phyloP scores from a whole-genome alignment of 2,888 invertebrate genomes.

The Dendrolimus houi region DNA sequence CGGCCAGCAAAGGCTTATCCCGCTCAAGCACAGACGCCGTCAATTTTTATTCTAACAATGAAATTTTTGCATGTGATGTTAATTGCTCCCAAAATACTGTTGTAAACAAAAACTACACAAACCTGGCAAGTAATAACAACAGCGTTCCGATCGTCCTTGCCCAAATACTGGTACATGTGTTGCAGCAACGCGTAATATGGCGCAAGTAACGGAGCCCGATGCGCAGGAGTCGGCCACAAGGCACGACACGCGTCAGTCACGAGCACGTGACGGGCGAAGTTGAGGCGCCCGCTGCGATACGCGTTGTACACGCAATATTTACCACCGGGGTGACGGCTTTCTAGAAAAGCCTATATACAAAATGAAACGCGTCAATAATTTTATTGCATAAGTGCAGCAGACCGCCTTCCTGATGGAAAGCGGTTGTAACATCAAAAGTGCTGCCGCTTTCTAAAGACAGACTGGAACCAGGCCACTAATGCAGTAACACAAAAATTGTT shows the following conservation, averaged over 20 bases:
- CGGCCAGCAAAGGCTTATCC: too few relatives aligned
- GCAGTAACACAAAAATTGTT: too few relatives aligned
- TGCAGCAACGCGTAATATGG: slow-evolving; percentile 89
- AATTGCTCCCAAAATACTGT: too few relatives aligned
- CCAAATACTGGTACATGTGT: slow-evolving; percentile 91
- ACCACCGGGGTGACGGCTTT: slow-evolving; percentile 84
- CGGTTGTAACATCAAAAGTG: too few relatives aligned
- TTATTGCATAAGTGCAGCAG: too few relatives aligned
- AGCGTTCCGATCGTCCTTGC: slow-evolving; percentile 87
- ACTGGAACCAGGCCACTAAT: too few relatives aligned
- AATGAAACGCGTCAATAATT: background rate
- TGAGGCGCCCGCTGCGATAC: slow-evolving; percentile 69
- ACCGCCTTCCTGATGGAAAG: too few relatives aligned
- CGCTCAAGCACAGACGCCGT: too few relatives aligned
- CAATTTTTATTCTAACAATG: too few relatives aligned
- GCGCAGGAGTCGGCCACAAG: slow-evolving; percentile 79
- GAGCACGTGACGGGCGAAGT: slow-evolving; percentile 74
- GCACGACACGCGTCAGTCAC: slow-evolving; percentile 75
- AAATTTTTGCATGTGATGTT: too few relatives aligned
- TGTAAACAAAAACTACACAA: slow-evolving; percentile 23
- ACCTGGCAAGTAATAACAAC: slow-evolving; percentile 90
- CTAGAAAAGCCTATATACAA: slow-evolving; percentile 78
- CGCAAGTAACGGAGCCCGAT: slow-evolving; percentile 86
- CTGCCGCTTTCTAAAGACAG: too few relatives aligned
- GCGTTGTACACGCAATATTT: slow-evolving; percentile 92